A percentile compares a stretch with the other conserved stretches of the same genome.
Evolutionary conservation across 37 sponge, comb jelly and placozoan genomes (phyloP).

Genomic region (Axinella damicornis): DNA sequence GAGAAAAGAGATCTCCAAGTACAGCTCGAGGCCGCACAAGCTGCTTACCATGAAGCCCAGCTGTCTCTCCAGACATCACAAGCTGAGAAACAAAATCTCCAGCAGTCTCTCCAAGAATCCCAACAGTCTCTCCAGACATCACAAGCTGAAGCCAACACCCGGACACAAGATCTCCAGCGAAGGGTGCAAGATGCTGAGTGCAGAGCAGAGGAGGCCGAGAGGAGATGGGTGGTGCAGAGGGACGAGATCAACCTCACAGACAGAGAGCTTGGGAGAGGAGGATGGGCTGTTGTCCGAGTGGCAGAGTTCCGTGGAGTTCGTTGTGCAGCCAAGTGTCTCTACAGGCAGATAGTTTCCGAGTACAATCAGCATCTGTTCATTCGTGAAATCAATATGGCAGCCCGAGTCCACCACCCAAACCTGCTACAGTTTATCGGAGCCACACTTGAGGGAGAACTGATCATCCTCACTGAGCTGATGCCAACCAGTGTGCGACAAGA

Average conservation of each 20-base stretch:
- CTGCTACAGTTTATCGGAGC: conserved; percentile 72
- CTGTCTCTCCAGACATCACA: too few relatives aligned
- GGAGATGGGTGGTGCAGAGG: conserved; percentile 48
- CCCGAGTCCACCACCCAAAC: conserved; percentile 68
- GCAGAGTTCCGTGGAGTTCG: conserved; percentile 61
- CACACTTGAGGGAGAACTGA: conserved; percentile 11
- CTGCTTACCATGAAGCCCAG: too few relatives aligned
- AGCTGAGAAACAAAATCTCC: too few relatives aligned
- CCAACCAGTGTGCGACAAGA: conserved; percentile 53
- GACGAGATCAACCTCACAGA: conserved; percentile 55
- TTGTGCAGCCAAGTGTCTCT: conserved; percentile 77
- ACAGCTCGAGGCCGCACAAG: too few relatives aligned
- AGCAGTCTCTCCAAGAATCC: too few relatives aligned
- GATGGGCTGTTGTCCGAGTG: conserved; percentile 60
- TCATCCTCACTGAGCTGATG: conserved; percentile 77
- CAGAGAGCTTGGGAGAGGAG: conserved; percentile 66
- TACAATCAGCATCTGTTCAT: conserved; percentile 44
- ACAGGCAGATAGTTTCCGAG: conserved; percentile 47
- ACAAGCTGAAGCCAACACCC: too few relatives aligned
- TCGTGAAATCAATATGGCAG: conserved; percentile 79
- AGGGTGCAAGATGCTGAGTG: not conserved
- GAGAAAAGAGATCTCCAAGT: too few relatives aligned
- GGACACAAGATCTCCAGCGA: too few relatives aligned
- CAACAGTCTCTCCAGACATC: too few relatives aligned
- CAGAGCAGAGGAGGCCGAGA: not conserved